Base-by-base conservation (phyloP, 2,113 vertebrate species). In the Embiotoca jacksoni region DNA sequence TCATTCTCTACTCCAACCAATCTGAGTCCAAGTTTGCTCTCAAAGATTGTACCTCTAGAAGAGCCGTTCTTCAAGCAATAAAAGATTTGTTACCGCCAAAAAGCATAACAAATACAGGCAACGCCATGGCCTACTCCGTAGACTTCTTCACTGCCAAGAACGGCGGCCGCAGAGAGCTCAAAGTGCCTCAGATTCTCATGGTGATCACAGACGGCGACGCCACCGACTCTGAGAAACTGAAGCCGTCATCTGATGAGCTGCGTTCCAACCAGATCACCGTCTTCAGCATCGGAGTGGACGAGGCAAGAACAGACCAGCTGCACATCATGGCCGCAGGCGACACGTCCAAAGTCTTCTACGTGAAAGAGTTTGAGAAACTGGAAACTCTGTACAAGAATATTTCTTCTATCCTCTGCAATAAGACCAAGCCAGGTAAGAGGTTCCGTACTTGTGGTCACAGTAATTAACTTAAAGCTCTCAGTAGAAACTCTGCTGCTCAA, bases 161-260 rank as follows among this genome's bases (percentile, higher is more conserved):
- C 4, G 93, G 94, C 0, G 93, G 94, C 0, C 78, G 91, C 7
- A 47, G 13, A 1, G 33, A n/a, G 3, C 5, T 14, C 5, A 52
- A 75, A 0, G 57, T 94, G 31, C 70, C 90, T 11, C 90, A 91
- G 75, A 84, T 95, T 30, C 58, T 95, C n/a, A 81, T 94, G 56
- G 83, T 95, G 49, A 93, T 96, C 54, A 95, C 94, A 14, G 94
- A 94, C 35, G 92, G 93, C 5, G 36, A 65, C 1, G 90, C 94
- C 4, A 78, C 64, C 1, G 92, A 94, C 39, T 11, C 0, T 7
- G 0, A 3, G 0, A 37, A 61, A 1, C 80, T 95, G 53, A 13
- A 55, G 15, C 15, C 16, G 5, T 7, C 58, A 1, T 72, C 89
- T 4, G 33, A 82, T 39, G 52, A 70, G 30, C 80, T 95, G 75